Evolutionary conservation across 2,797 vertebrate species (phyloP), one percentile per base, ranked within the genome.

Genomic region (Pseudochromis fuscus): DNA sequence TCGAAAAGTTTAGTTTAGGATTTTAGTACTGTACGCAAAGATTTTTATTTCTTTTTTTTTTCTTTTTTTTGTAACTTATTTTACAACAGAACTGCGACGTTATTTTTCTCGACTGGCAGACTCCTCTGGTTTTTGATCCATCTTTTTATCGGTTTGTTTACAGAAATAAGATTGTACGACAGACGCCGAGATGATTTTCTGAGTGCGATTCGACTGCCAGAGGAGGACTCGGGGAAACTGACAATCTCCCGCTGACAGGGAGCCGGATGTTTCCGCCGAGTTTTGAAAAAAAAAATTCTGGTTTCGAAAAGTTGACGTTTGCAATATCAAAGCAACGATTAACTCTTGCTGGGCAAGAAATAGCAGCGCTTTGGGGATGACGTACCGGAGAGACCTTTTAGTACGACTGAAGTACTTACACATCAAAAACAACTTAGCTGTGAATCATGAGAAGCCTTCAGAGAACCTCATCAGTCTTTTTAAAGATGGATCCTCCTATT

Each of bases 11-110:
- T 94, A 94, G 92, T 87, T 69, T 94, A 95, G 93, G 1, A 33
- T 94, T 91, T 92, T 94, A 93, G 93, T 96, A 95, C 94, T 96
- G 94, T 95, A 95, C 90, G 90, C 94, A 91, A 94, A 91, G 77
- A 90, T 84, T 87, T 89, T 89, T 91, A 94, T 95, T 91, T 84
- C 85, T 86, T 77, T 81, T 81, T 86, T 93, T 15, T 25, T 25
- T n/a, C 19, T 49, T 30, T 93, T 88, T 89, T 89, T 94, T 93
- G 94, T 97, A 98, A 97, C 92, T 98, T 98, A 98, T 97, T 98
- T 88, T 95, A 95, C 94, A 93, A 89, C 90, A 83, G 91, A 95
- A 92, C 92, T 92, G 88, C 94, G 69, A 87, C 66, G 62, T 82
- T 81, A 61, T 87, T 91, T 88, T 92, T 87, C 88, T 79, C 83